A percentile compares a stretch with the other conserved stretches of the same genome.
These are phyloP conservation scores for Zaprionus africanus DNA, from an alignment of 1,140 invertebrate species.

Conservation along the genomic window DNA sequence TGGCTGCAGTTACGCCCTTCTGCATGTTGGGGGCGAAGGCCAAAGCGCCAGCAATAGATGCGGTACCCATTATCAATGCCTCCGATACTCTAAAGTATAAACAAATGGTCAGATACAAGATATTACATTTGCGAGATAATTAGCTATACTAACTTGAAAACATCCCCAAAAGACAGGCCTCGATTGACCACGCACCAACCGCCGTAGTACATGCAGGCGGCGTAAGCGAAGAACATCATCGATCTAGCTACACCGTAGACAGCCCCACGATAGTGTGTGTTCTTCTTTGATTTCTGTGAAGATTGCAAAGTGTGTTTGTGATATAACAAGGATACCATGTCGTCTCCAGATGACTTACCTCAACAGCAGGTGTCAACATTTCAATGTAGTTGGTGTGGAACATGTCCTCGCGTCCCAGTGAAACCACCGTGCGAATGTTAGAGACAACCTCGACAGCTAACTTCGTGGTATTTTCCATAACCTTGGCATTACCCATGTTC, in stretches of 20 bases:
- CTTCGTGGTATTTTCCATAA: slow-evolving; percentile 88
- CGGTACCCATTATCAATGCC: slow-evolving; percentile 90
- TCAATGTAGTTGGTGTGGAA: slow-evolving; percentile 88
- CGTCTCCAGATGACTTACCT: slow-evolving; percentile 45
- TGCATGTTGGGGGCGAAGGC: slow-evolving; percentile 91
- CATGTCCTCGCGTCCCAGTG: slow-evolving; percentile 88
- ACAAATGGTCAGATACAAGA: background rate
- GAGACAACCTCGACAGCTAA: slow-evolving; percentile 92
- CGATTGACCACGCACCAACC: slow-evolving; percentile 88
- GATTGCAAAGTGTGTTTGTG: background rate
- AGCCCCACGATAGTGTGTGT: slow-evolving; percentile 86
- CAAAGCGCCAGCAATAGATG: slow-evolving; percentile 90
- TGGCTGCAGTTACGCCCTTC: slow-evolving; percentile 87
- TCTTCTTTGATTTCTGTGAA: slow-evolving; percentile 71
- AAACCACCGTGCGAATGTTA: slow-evolving; percentile 92
- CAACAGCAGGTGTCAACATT: slow-evolving; percentile 86
- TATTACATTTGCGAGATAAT: slow-evolving; percentile 86
- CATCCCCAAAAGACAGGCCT: slow-evolving; percentile 87
- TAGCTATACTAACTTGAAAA: slow-evolving; percentile 89
- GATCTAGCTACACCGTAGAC: slow-evolving; percentile 90
- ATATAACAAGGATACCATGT: background rate
- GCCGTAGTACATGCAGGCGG: slow-evolving; percentile 90
- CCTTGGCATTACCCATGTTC: slow-evolving; percentile 86
- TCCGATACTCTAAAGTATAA: slow-evolving; percentile 88
- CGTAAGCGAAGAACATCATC: slow-evolving; percentile 91